Base-by-base conservation (phyloP, 2,888 invertebrate genomes). In the Cloeon dipterum region DNA sequence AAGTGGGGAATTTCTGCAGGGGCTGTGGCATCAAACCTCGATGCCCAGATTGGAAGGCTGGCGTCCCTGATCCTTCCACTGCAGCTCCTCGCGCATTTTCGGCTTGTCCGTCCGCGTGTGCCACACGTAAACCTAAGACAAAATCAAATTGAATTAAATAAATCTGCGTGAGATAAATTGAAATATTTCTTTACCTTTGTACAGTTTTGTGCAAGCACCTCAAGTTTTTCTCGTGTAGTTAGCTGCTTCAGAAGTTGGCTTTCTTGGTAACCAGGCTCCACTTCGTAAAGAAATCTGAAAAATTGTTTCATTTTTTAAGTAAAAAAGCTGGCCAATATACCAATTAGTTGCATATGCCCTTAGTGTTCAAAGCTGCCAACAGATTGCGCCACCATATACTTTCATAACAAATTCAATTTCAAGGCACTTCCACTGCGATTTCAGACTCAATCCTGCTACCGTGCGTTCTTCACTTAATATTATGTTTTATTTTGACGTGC, bases 71-170 rank as follows among this genome's bases (percentile, higher is more conserved):
- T 60, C 63, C 32, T 50, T 44, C 26, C 73, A 50, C 48, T 67
- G 53, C 50, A 59, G 61, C 57, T 85, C 76, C 53, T 77, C 62
- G 47, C 65, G 65, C 38, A 93, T 62, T 34, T 73, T 70, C 0
- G 91, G 79, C 47, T 75, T 74, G 54, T 93, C 89, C 1, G 96
- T 94, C 49, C 94, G 66, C 3, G 96, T 98, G 52, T 98, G 98
- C 98, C 98, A 98, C 0, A 98, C 96, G 42, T 83, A 75, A n/a
- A 96, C 81, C 70, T 19, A 25, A 32, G 18, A 29, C 7, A 35
- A n/a, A 20, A 3, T 35, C 32, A 38, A 17, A 14, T 35, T 10
- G 4, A 14, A 20, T 2, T 20, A 36, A n/a, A n/a, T n/a, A n/a
- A n/a, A n/a, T 3, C 4, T 25, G 21, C 5, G 38, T n/a, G 4